A percentile compares a stretch with the other conserved stretches of the same genome.
Evolutionary conservation across 1,140 invertebrate genomes (phyloP).

Genomic region (Drosophila subobscura): DNA sequence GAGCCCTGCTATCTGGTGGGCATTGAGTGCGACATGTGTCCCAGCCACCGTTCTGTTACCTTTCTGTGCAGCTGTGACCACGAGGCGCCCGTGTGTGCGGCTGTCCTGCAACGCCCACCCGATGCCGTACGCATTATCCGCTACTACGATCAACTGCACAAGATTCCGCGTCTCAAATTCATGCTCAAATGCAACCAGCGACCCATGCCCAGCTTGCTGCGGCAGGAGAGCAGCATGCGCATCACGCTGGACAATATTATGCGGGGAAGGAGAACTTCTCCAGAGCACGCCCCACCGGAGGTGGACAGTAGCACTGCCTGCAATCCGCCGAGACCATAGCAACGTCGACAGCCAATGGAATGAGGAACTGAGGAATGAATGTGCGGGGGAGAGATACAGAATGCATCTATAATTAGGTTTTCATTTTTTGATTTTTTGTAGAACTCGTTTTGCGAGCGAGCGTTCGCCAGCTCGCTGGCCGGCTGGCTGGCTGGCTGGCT

Average conservation of each 20-base stretch:
- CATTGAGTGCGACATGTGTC: slow-evolving; percentile 44
- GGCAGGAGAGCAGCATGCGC: slow-evolving; percentile 27
- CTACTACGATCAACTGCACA: slow-evolving; percentile 57
- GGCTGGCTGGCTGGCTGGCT: neutral
- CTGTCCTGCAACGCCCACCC: slow-evolving; percentile 1
- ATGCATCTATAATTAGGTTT: slow-evolving; percentile 26
- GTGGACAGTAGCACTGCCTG: slow-evolving; percentile 29
- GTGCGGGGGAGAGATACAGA: neutral
- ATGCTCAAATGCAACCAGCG: slow-evolving; percentile 49
- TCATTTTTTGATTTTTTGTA: slow-evolving; percentile 18
- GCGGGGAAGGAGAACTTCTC: slow-evolving; percentile 15
- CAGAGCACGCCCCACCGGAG: neutral
- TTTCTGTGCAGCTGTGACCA: slow-evolving; percentile 51
- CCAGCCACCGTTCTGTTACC: slow-evolving; percentile 37
- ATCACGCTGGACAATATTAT: slow-evolving; percentile 54
- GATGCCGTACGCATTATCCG: slow-evolving; percentile 40
- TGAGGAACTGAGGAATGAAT: neutral
- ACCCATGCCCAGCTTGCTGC: slow-evolving; percentile 8
- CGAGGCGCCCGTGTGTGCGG: slow-evolving; percentile 26
- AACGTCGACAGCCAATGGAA: neutral
- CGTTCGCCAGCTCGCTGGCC: too few relatives aligned
- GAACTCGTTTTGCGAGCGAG: slow-evolving; percentile 62
- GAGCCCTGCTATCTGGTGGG: slow-evolving; percentile 73
- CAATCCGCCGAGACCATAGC: neutral
- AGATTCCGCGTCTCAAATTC: slow-evolving; percentile 52